phyloP scores from a whole-genome alignment of 1,140 invertebrate genomes.

The Grapholita molesta region DNA sequence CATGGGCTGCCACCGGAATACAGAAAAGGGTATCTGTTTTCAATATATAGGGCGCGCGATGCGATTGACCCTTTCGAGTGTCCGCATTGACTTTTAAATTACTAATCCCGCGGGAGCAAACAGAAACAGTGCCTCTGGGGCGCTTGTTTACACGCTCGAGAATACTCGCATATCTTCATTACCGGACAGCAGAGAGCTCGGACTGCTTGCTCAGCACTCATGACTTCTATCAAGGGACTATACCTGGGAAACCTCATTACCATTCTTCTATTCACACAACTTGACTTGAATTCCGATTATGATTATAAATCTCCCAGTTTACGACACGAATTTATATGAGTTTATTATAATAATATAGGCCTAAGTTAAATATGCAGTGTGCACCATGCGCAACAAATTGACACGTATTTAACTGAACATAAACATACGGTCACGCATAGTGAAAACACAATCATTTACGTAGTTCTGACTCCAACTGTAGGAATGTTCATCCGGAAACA shows the following conservation, averaged over 20 bases:
- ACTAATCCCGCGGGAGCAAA: conserved; percentile 74
- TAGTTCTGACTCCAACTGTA: conserved; percentile 32
- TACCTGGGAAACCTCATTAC: conserved; percentile 17
- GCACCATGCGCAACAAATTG: conserved; percentile 39
- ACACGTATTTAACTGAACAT: conserved; percentile 51
- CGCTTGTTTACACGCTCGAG: conserved; percentile 68
- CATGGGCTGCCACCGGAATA: conserved; percentile 73
- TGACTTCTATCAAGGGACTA: conserved; percentile 27
- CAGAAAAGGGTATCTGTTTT: conserved; percentile 77
- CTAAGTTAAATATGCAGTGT: conserved; percentile 34
- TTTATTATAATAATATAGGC: conserved; percentile 25
- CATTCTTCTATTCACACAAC: conserved; percentile 28
- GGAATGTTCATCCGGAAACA: conserved; percentile 59
- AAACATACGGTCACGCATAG: conserved; percentile 33
- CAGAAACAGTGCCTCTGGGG: conserved; percentile 60
- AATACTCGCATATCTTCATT: conserved; percentile 74
- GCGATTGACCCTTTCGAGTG: conserved; percentile 76
- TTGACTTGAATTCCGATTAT: conserved; percentile 33
- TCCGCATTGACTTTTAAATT: conserved; percentile 78
- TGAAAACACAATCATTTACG: conserved; percentile 58
- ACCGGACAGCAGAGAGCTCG: conserved; percentile 36
- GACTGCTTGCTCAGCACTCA: conserved; percentile 62
- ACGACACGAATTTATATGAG: conserved; percentile 29
- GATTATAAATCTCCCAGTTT: conserved; percentile 27
- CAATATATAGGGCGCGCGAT: conserved; percentile 62